Evolutionary conservation across 2,113 vertebrate species (phyloP).

Genomic region (Glaucomys volans): DNA sequence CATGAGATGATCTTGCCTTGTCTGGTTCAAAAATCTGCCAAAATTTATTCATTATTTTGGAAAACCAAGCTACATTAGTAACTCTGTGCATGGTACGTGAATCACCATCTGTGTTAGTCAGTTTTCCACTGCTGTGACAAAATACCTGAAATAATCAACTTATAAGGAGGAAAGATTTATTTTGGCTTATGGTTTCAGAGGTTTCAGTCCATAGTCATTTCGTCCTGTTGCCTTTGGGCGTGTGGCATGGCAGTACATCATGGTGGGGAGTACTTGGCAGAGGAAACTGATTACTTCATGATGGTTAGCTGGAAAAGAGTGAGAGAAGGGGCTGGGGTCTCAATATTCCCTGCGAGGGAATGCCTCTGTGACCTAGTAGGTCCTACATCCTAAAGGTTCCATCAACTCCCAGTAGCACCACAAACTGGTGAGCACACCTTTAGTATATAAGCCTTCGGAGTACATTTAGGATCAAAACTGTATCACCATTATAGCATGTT

Average conservation of each 20-base stretch:
- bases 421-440: background rate
- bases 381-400: background rate
- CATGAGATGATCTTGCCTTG: background rate
- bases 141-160: no score
- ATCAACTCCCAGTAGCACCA: background rate
- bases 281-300: background rate
- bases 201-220: background rate
- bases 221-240: background rate
- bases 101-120: background rate
- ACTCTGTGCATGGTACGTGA: background rate
- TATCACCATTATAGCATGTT: background rate
- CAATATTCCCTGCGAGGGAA: background rate
- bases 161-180: no score
- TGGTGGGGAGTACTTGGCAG: background rate
- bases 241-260: background rate
- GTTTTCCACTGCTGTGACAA: background rate
- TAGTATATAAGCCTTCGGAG: background rate
- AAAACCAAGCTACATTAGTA: background rate
- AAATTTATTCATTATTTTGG: conserved; percentile 1
- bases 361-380: background rate
- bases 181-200: background rate
- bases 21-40: background rate
- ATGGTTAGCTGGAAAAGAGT: background rate
- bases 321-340: background rate
- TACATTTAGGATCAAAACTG: background rate